These are phyloP conservation scores for Drosophila repleta DNA, from an alignment of 1,140 invertebrate genomes.

Conservation along the genomic window DNA sequence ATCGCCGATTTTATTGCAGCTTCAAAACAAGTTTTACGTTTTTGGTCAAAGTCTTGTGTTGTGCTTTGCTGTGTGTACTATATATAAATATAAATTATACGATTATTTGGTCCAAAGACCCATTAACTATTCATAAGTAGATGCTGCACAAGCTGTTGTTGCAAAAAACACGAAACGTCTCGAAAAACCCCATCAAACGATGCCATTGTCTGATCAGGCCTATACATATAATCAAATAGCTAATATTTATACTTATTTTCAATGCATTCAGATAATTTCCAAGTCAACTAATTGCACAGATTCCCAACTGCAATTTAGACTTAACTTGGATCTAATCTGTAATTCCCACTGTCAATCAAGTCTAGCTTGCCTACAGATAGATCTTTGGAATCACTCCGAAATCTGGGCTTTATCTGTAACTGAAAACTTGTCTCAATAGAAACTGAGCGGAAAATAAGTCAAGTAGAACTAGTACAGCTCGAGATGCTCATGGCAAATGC, in stretches of 20 bases:
- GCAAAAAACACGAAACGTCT: conserved; percentile 20
- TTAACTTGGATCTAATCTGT: neutral
- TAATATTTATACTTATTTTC: neutral
- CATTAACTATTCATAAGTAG: conserved; percentile 62
- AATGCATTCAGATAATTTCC: neutral
- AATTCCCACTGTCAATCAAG: no score
- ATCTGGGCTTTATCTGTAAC: conserved; percentile 6
- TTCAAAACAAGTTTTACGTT: conserved; percentile 66
- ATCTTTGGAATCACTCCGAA: neutral
- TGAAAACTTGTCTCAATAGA: conserved; percentile 36
- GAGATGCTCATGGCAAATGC: conserved; percentile 39
- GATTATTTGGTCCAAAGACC: conserved; percentile 35
- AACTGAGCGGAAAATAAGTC: conserved; percentile 42
- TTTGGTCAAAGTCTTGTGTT: conserved; percentile 28
- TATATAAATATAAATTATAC: conserved; percentile 57
- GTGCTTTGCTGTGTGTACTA: conserved; percentile 66
- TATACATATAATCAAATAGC: neutral
- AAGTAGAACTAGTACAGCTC: conserved; percentile 67
- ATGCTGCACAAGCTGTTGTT: conserved; percentile 13
- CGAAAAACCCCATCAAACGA: conserved; percentile 6
- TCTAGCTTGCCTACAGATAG: no score
- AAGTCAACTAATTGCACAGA: conserved; percentile 5
- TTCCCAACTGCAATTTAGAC: neutral
- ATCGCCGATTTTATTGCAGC: conserved; percentile 24
- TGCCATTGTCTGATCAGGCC: neutral